phyloP scores from a whole-genome alignment of 2,888 invertebrate species.

The Sphecodes monilicornis region DNA sequence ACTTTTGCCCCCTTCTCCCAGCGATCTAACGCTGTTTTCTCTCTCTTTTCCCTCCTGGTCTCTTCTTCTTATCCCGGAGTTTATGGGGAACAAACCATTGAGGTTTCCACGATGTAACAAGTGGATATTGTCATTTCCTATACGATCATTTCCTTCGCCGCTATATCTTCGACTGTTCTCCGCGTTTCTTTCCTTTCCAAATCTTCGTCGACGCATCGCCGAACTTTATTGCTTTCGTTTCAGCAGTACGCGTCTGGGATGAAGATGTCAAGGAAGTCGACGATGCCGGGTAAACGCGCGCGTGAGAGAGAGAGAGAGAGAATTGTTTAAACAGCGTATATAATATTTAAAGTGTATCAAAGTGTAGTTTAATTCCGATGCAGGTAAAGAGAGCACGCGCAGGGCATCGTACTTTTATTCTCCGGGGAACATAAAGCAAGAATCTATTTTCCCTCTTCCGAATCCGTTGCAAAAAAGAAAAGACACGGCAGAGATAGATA shows the following conservation, averaged over 20 bases:
- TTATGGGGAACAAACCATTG: constrained; percentile 40
- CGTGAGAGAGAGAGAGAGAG: background rate
- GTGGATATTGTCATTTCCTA: constrained; percentile 75
- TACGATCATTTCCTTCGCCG: constrained; percentile 38
- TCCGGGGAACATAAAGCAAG: background rate
- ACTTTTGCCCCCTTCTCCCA: constrained; percentile 25
- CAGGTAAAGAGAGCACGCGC: background rate
- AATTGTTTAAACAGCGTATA: background rate
- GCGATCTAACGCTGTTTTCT: background rate
- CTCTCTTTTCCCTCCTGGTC: background rate
- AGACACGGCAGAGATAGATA: background rate
- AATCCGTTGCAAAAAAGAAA: background rate
- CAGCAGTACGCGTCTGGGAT: background rate
- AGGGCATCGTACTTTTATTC: background rate
- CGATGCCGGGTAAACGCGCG: background rate
- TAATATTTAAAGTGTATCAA: background rate
- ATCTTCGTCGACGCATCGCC: background rate
- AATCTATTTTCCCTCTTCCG: background rate
- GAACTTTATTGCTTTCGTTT: constrained; percentile 19
- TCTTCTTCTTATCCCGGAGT: constrained; percentile 17
- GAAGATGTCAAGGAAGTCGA: background rate
- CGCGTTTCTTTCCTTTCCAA: constrained; percentile 14
- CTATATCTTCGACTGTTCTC: constrained; percentile 18
- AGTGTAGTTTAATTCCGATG: background rate
- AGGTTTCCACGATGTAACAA: constrained; percentile 72